Base-by-base conservation (phyloP, 2,113 vertebrate genomes). In the Nibea albiflora region DNA sequence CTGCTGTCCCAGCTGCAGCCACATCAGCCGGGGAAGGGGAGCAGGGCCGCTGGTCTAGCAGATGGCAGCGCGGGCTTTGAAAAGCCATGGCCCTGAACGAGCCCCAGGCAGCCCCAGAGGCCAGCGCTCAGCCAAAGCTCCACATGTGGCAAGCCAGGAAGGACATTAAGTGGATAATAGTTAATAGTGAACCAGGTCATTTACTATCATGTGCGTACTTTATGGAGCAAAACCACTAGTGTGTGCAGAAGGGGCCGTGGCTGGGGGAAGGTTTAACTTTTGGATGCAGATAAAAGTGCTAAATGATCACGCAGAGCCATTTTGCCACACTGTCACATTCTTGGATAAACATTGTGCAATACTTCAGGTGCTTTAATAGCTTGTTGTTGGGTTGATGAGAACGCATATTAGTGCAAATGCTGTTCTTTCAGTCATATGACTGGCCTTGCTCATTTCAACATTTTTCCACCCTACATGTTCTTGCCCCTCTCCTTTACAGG, bases 161-260 rank as follows among this genome's bases (percentile, higher is more conserved):
- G 87, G 92, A 93, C 92, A 94, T 94, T 93, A 95, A 93, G 92
- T 92, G 84, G 93, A 85, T 94, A 93, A 94, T 92, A 91, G 92
- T 95, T 95, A 96, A 95, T 95, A 89, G 90, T 91, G 86, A 94
- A 95, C 95, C 93, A 94, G 93, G 90, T 94, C 90, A 95, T 95
- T 94, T 95, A 93, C 91, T 88, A 94, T 95, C 94, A 95, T 91
- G 92, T 92, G 93, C 84, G 28, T 88, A 91, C 86, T 95, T 94
- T 93, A 95, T 95, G 94, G 91, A 94, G 88, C 93, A 92, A 75
- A 92, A 92, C 94, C 86, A 76, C 86, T 83, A 66, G 74, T 78
- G 81, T 90, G 85, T 85, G 88, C 86, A 87, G 62, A 83, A 80
- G 88, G 85, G 89, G 78, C 89, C 19, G 31, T 44, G 78, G 74